Conservation (phyloP, 2,888 invertebrate species). For the Drosophila imparisetae region DNA sequence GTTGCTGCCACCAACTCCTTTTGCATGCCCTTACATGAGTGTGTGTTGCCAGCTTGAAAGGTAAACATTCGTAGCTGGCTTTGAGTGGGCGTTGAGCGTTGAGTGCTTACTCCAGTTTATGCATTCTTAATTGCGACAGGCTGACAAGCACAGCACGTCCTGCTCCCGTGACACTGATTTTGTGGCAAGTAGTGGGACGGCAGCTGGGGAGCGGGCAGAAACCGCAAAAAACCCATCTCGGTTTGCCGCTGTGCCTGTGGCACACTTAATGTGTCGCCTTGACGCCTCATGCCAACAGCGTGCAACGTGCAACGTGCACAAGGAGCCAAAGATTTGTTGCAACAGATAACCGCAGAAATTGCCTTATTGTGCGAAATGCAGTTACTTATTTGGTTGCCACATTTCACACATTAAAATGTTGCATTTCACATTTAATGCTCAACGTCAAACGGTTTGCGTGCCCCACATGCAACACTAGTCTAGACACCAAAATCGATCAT, state of each 20-base stretch:
- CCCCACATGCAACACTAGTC: background rate
- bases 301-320: constrained; percentile 51
- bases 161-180: constrained; percentile 81
- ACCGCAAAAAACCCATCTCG: constrained; percentile 23
- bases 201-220: constrained; percentile 15
- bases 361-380: constrained; percentile 3
- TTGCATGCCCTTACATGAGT: background rate
- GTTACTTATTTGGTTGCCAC: background rate
- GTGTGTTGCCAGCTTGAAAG: constrained; percentile 42
- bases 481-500: background rate
- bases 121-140: constrained; percentile 78
- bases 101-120: constrained; percentile 79
- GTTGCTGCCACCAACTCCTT: constrained; percentile 35
- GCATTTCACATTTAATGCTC: background rate
- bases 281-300: constrained; percentile 25
- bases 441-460: background rate
- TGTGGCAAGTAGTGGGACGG: constrained; percentile 4
- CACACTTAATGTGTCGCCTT: constrained; percentile 46
- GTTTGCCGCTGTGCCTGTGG: constrained; percentile 21
- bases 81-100: constrained; percentile 43
- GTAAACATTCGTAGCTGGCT: constrained; percentile 60
- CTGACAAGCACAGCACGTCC: constrained; percentile 56
- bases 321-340: constrained; percentile 62
- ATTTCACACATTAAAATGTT: background rate
- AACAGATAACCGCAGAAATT: constrained; percentile 53